Conservation (phyloP, 2,797 vertebrate species). For the Philypnodon macrostomus region DNA sequence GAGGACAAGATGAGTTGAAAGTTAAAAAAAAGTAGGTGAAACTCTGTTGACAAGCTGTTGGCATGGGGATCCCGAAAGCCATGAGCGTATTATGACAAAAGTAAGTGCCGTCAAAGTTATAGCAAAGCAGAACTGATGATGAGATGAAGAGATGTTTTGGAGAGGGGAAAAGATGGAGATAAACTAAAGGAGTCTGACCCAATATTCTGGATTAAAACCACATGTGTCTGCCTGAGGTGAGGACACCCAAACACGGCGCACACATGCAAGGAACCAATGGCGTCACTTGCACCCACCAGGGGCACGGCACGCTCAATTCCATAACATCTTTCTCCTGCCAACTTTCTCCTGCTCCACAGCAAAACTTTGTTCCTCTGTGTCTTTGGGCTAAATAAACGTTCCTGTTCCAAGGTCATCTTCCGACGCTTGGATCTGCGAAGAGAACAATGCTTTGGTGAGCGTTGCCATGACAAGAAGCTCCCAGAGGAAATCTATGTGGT, state of each 20-base stretch:
- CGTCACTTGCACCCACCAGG: slow-evolving; percentile 61
- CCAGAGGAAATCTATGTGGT: slow-evolving; percentile 58
- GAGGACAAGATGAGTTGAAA: slow-evolving; percentile 23
- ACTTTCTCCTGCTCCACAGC: slow-evolving; percentile 41
- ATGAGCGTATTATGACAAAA: slow-evolving; percentile 29
- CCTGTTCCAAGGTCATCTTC: slow-evolving; percentile 37
- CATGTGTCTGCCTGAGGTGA: slow-evolving; percentile 73
- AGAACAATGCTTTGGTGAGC: slow-evolving; percentile 55
- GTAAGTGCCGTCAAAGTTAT: slow-evolving; percentile 44
- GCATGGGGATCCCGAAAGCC: slow-evolving; percentile 49
- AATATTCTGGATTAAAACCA: slow-evolving; percentile 76
- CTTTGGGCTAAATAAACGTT: slow-evolving; percentile 41
- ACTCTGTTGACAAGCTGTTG: slow-evolving; percentile 44
- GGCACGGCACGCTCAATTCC: slow-evolving; percentile 43
- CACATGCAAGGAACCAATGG: slow-evolving; percentile 59
- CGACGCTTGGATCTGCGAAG: slow-evolving; percentile 25
- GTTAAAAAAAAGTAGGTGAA: slow-evolving; percentile 38
- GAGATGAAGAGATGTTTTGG: slow-evolving; percentile 43
- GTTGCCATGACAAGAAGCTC: slow-evolving; percentile 64
- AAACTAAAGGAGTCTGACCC: slow-evolving; percentile 46
- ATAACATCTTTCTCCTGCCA: slow-evolving; percentile 50
- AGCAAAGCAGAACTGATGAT: slow-evolving; percentile 38
- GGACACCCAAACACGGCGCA: slow-evolving; percentile 49
- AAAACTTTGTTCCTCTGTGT: slow-evolving; percentile 53
- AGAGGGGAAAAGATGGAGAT: slow-evolving; percentile 41